Percentiles rank a stretch among this genome's conserved stretches.
phyloP scores from a whole-genome alignment of 1,140 invertebrate genomes.

The Penaeus indicus region DNA sequence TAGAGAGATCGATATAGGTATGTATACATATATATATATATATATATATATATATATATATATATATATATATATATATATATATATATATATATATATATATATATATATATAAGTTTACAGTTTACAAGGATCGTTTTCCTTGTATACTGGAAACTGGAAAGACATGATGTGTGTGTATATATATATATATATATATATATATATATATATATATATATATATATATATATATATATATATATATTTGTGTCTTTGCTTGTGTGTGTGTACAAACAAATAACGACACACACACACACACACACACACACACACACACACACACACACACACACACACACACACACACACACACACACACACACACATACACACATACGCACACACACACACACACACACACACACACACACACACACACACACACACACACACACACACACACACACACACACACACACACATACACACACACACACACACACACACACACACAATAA shows the following conservation, averaged over 20 bases:
- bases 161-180: not conserved
- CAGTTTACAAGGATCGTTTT: too few species aligned
- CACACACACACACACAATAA: too few species aligned
- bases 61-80: too few species aligned
- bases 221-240: slow-evolving; percentile 26
- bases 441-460: not conserved
- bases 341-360: not conserved
- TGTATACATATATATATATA: too few species aligned
- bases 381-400: not conserved
- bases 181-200: slow-evolving; percentile 22
- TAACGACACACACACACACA: not conserved
- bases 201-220: slow-evolving; percentile 26
- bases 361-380: not conserved
- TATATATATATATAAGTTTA: too few species aligned
- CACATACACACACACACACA: not conserved
- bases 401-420: not conserved
- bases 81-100: too few species aligned
- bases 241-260: slow-evolving; percentile 6
- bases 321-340: slow-evolving; percentile 19
- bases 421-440: not conserved
- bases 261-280: not conserved
- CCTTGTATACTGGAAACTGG: too few species aligned
- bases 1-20: too few species aligned
- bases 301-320: not conserved
- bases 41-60: too few species aligned